Evolutionary conservation across 2,888 invertebrate genomes (phyloP).

Genomic region (Malacosoma neustria): DNA sequence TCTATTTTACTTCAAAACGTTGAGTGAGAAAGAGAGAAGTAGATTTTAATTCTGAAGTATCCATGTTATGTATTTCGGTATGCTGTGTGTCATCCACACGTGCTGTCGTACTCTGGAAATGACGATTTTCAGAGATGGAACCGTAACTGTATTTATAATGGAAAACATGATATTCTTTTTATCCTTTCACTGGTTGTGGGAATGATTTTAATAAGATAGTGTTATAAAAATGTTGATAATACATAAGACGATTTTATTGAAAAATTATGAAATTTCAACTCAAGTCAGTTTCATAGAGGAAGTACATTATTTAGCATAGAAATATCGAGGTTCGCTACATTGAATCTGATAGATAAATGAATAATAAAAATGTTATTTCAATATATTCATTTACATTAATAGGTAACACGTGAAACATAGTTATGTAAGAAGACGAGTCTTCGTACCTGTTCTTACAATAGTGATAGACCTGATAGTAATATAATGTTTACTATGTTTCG

Average conservation of each 20-base stretch:
- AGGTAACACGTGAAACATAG: no score
- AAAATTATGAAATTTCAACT: no score
- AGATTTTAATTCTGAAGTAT: conserved; percentile 17
- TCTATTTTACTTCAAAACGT: conserved; percentile 22
- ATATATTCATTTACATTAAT: no score
- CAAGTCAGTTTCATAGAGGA: no score
- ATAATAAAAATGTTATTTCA: no score
- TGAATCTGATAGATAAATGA: no score
- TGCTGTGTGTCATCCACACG: conserved; percentile 15
- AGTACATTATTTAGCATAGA: no score
- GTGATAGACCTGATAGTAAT: conserved; percentile 24
- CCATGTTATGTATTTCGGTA: conserved; percentile 9
- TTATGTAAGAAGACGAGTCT: not conserved
- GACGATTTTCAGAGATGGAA: not conserved
- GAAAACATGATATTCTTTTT: not conserved
- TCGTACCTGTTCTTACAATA: conserved; percentile 10
- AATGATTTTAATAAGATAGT: no score
- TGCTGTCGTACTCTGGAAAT: conserved; percentile 12
- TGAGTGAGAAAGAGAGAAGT: conserved; percentile 39
- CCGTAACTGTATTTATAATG: not conserved
- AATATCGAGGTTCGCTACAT: no score
- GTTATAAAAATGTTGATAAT: no score
- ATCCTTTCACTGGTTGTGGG: no score
- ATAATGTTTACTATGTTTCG: conserved; percentile 43
- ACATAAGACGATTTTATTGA: no score